Evolutionary conservation across 2,797 vertebrate genomes (phyloP).

Genomic region (Pseudomugil gertrudae): DNA sequence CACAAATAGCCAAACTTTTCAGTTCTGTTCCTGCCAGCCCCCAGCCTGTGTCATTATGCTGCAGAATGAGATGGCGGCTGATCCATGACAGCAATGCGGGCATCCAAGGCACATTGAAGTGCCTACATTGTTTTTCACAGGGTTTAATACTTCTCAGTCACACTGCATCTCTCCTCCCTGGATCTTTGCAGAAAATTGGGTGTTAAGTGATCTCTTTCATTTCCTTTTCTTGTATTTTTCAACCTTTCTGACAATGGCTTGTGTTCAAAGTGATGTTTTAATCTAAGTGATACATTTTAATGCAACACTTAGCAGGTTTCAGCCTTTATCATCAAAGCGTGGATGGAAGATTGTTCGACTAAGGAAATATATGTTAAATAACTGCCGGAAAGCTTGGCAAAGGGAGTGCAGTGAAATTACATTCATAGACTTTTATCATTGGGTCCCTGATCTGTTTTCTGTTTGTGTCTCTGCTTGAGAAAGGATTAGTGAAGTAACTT

Average conservation of each 20-base stretch:
- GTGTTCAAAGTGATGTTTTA: slow-evolving; percentile 80
- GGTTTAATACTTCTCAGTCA: slow-evolving; percentile 8
- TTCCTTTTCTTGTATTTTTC: slow-evolving; percentile 72
- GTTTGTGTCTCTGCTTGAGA: slow-evolving; percentile 40
- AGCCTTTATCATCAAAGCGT: slow-evolving; percentile 79
- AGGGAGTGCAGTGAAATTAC: slow-evolving; percentile 66
- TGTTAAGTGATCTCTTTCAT: slow-evolving; percentile 75
- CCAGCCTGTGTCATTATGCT: neutral
- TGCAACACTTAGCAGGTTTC: slow-evolving; percentile 76
- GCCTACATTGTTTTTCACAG: neutral
- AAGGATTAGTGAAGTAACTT: slow-evolving; percentile 60
- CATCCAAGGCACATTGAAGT: neutral
- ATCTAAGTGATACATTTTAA: slow-evolving; percentile 83
- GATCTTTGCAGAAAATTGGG: slow-evolving; percentile 52
- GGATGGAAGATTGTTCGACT: slow-evolving; percentile 59
- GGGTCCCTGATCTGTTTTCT: slow-evolving; percentile 57
- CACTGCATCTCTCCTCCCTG: slow-evolving; percentile 50
- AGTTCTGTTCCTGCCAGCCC: neutral
- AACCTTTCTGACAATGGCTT: slow-evolving; percentile 65
- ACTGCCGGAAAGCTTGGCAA: slow-evolving; percentile 68
- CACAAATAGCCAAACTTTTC: neutral
- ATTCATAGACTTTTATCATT: slow-evolving; percentile 73
- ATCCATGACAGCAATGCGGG: neutral
- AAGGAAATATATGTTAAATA: slow-evolving; percentile 75
- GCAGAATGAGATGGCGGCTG: slow-evolving; percentile 1